phyloP scores from a whole-genome alignment of 2,888 invertebrate species.

The Melitaea athalia region DNA sequence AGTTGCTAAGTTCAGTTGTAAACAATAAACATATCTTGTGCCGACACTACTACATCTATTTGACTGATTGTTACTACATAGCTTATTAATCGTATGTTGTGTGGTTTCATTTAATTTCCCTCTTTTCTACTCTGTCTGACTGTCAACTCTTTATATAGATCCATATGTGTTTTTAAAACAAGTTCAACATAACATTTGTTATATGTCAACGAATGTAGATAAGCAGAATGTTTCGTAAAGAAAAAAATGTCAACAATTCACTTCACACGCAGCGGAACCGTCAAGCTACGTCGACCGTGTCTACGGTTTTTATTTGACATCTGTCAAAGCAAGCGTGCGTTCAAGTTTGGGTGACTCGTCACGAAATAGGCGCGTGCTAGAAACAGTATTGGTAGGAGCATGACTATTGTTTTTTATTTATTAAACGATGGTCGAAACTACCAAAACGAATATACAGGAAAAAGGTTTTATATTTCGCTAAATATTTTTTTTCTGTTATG shows the following conservation, averaged over 20 bases:
- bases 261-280: slow-evolving; percentile 21
- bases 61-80: too few relatives aligned
- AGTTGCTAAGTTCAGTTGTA: too few relatives aligned
- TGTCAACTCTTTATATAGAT: background rate
- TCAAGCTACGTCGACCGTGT: slow-evolving; percentile 25
- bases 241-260: slow-evolving; percentile 16
- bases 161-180: background rate
- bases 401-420: slow-evolving; percentile 13
- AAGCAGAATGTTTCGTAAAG: background rate
- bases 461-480: too few relatives aligned
- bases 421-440: too few relatives aligned
- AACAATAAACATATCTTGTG: too few relatives aligned
- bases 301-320: slow-evolving; percentile 35
- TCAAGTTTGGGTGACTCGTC: slow-evolving; percentile 22
- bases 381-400: slow-evolving; percentile 17
- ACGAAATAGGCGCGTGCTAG: slow-evolving; percentile 25
- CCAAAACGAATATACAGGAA: too few relatives aligned
- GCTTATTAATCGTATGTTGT: too few relatives aligned
- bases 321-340: slow-evolving; percentile 31
- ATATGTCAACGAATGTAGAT: background rate
- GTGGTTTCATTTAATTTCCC: too few relatives aligned
- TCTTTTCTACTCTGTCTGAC: too few relatives aligned
- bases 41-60: too few relatives aligned
- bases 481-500: too few relatives aligned
- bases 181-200: background rate